Evolutionary conservation across 2,113 vertebrate genomes (phyloP), one percentile per base, ranked within the genome.

Genomic region (Dermatemys mawii): DNA sequence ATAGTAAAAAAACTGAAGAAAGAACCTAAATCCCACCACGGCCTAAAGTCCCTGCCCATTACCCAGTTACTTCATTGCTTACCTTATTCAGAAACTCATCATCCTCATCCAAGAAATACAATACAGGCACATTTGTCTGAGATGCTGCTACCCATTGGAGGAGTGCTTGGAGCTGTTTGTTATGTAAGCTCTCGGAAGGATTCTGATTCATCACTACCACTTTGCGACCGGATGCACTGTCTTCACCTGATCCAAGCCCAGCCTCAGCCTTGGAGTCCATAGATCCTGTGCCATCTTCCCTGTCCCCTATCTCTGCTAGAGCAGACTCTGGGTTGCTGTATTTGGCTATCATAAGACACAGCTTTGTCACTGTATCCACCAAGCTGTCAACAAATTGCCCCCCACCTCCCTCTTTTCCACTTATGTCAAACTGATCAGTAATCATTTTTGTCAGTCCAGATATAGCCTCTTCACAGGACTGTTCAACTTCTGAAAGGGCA

Each of bases 11-110:
- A 82, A 85, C 2, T 19, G 55, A 78, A 50, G 13, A 44, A 78
- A 41, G 55, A 29, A 60, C 11, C 16, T 50, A n/a, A 78, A 41
- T 54, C 38, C n/a, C 51, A n/a, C 8, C 2, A 3, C 1, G 2
- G 48, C 17, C 51, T 38, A 78, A 44, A 46, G 21, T n/a, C 46
- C 57, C 44, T 35, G 73, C 46, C 17, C 32, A 79, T 21, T 49
- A 24, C 48, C 26, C 73, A 29, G 26, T 13, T 78, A 17, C 41
- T 78, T 87, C 53, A 48, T 70, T 38, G 44, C 90, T 96, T 95
- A 97, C 97, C 97, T 98, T 98, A 83, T 97, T 95, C 82, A 97
- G 92, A 67, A 96, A 94, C 11, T 96, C 97, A 79, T 98, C 94
- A 4, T 96, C 57, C 0, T 96, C 95, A 48, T 93, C 96, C 51